These are phyloP conservation scores for Hecatera dysodea DNA, from an alignment of 2,888 invertebrate genomes.

Conservation along the genomic window DNA sequence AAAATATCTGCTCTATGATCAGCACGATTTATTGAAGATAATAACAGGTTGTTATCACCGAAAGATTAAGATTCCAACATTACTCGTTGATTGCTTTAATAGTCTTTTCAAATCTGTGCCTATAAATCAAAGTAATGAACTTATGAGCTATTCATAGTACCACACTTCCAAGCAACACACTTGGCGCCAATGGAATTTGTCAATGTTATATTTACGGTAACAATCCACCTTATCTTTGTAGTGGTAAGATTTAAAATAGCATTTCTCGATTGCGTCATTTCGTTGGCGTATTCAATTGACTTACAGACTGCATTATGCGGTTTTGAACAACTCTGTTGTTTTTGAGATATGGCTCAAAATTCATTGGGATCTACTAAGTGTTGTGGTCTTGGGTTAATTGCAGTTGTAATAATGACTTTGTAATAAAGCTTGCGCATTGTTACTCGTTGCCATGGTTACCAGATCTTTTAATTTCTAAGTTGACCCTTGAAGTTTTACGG, in stretches of 20 bases:
- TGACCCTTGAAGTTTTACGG: constrained; percentile 34
- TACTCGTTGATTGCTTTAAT: constrained; percentile 64
- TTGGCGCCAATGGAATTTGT: constrained; percentile 61
- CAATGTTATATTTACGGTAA: constrained; percentile 21
- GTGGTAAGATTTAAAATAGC: constrained; percentile 44
- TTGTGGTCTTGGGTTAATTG: constrained; percentile 70
- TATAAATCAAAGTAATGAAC: constrained; percentile 70
- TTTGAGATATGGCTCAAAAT: constrained; percentile 46
- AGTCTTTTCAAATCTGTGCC: constrained; percentile 66
- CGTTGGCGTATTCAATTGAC: constrained; percentile 56
- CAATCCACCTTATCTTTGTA: constrained; percentile 34
- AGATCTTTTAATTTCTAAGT: constrained; percentile 54
- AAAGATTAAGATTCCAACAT: constrained; percentile 55
- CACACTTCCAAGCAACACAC: constrained; percentile 58
- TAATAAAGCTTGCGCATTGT: constrained; percentile 77
- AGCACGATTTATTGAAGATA: constrained; percentile 60
- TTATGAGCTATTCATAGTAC: constrained; percentile 65
- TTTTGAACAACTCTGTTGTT: constrained; percentile 31
- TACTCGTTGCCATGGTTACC: constrained; percentile 75
- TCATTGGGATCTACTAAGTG: constrained; percentile 13
- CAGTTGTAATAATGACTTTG: constrained; percentile 72
- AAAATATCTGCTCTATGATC: constrained; percentile 30
- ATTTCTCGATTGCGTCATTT: constrained; percentile 15
- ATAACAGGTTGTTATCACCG: constrained; percentile 57
- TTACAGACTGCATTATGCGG: constrained; percentile 51